Conservation (phyloP, 2,113 vertebrate genomes). For the Ochotona princeps region DNA sequence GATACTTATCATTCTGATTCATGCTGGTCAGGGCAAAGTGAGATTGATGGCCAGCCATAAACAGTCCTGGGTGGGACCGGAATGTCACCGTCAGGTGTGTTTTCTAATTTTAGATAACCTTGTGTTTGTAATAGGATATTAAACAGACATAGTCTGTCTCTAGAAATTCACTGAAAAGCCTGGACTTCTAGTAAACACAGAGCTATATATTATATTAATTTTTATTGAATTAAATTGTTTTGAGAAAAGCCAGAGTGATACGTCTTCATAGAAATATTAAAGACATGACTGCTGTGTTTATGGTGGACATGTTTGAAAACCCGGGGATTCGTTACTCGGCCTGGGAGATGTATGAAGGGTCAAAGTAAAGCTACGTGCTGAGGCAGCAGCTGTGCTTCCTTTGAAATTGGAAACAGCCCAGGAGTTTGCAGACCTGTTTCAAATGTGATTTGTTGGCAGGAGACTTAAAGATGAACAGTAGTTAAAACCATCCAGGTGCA, state of each 20-base stretch:
- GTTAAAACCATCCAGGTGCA: conserved; percentile 65
- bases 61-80: conserved; percentile 75
- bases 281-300: conserved; percentile 53
- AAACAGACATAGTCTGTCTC: conserved; percentile 68
- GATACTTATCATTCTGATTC: conserved; percentile 85
- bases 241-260: conserved; percentile 63
- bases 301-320: conserved; percentile 65
- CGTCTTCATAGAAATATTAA: conserved; percentile 22
- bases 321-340: conserved; percentile 79
- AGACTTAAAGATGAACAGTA: conserved; percentile 78
- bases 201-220: conserved; percentile 30
- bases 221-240: conserved; percentile 64
- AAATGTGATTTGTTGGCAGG: conserved; percentile 78
- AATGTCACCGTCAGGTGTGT: conserved; percentile 57
- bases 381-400: conserved; percentile 70
- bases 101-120: conserved; percentile 74
- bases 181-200: conserved; percentile 61
- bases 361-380: conserved; percentile 73
- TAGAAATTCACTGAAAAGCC: conserved; percentile 52
- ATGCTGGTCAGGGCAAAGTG: conserved; percentile 79
- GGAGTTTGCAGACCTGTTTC: conserved; percentile 73
- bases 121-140: conserved; percentile 69
- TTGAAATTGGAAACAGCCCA: conserved; percentile 73
- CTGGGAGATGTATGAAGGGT: conserved; percentile 70
- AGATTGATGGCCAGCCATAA: conserved; percentile 85